These are phyloP conservation scores for Lasius fuliginosus DNA, from an alignment of 2,888 invertebrate genomes.

Conservation along the genomic window DNA sequence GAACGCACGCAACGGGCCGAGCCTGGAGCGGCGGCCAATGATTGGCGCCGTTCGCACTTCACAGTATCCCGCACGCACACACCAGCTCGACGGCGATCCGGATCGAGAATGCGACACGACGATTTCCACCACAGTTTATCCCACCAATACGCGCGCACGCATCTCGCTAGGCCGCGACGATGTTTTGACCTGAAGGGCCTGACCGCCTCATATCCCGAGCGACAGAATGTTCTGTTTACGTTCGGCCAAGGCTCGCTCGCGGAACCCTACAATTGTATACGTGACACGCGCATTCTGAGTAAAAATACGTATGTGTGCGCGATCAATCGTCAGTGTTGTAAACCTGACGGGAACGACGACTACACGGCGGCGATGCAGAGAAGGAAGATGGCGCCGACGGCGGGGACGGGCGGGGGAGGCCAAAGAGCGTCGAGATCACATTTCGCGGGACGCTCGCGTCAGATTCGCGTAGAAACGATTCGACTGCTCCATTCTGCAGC, in stretches of 20 bases:
- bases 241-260: constrained; percentile 66
- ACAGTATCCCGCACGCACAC: constrained; percentile 21
- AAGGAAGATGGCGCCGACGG: constrained; percentile 17
- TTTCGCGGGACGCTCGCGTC: neutral
- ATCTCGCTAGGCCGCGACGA: neutral
- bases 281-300: constrained; percentile 77
- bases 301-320: constrained; percentile 78
- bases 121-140: neutral
- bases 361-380: neutral
- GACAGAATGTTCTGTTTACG: constrained; percentile 80
- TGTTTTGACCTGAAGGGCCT: constrained; percentile 14
- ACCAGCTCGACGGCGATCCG: neutral
- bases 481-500: neutral
- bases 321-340: constrained; percentile 82
- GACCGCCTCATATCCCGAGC: constrained; percentile 79
- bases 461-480: neutral
- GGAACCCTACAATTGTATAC: constrained; percentile 60
- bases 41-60: constrained; percentile 41
- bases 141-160: neutral
- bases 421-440: neutral
- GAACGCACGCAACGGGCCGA: constrained; percentile 44
- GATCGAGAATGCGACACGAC: neutral
- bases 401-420: neutral
- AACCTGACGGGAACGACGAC: constrained; percentile 64
- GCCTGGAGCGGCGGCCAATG: constrained; percentile 23